Evolutionary conservation across 1,140 invertebrate genomes (phyloP).

Genomic region (Halyomorpha halys): DNA sequence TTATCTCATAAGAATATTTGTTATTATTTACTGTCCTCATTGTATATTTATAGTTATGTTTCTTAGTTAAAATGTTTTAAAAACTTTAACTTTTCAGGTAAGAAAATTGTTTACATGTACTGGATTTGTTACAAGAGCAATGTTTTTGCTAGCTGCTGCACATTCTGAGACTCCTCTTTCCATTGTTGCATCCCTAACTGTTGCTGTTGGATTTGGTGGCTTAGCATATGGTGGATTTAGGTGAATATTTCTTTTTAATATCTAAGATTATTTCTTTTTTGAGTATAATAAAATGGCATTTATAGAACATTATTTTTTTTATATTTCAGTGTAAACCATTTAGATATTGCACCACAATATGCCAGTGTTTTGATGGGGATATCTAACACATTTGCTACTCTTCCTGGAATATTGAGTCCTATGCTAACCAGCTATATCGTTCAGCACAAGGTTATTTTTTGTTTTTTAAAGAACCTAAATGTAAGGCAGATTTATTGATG

Average conservation of each 20-base stretch:
- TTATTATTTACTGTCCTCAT: too few relatives aligned
- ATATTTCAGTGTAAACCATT: constrained; percentile 64
- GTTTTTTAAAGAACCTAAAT: too few relatives aligned
- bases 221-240: constrained; percentile 81
- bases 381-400: constrained; percentile 75
- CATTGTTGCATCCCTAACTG: constrained; percentile 63
- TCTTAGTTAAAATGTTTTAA: background rate
- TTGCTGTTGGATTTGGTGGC: constrained; percentile 79
- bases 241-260: constrained; percentile 36
- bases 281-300: background rate
- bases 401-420: constrained; percentile 79
- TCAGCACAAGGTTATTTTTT: constrained; percentile 46
- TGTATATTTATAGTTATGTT: too few relatives aligned
- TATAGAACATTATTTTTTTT: background rate
- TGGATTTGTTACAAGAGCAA: constrained; percentile 67
- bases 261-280: background rate
- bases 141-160: constrained; percentile 71
- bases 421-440: constrained; percentile 67
- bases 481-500: too few relatives aligned
- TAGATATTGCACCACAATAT: constrained; percentile 76
- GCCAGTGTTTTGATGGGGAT: constrained; percentile 77
- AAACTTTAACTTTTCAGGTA: constrained; percentile 38
- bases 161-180: constrained; percentile 51
- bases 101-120: constrained; percentile 63
- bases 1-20: too few relatives aligned